Conservation (phyloP, 2,888 invertebrate species). For the Aspidapion aeneum region DNA sequence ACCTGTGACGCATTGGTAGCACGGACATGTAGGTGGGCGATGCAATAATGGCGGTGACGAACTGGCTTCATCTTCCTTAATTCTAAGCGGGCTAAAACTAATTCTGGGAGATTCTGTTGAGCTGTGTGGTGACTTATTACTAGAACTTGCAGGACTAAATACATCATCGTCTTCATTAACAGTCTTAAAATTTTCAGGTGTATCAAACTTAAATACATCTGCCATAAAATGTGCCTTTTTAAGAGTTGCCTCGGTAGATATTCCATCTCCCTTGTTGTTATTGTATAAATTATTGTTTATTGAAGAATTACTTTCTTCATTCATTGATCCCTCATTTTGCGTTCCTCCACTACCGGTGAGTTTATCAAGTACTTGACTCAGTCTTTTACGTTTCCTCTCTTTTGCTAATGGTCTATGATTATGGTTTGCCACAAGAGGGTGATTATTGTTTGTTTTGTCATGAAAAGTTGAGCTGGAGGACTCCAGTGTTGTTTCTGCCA, state of each 20-base stretch:
- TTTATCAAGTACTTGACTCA: conserved; percentile 78
- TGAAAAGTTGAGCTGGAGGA: conserved; percentile 43
- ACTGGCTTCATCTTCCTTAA: conserved; percentile 52
- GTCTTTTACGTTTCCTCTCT: conserved; percentile 67
- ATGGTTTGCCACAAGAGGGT: conserved; percentile 59
- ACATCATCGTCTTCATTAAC: conserved; percentile 54
- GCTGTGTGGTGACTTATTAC: conserved; percentile 54
- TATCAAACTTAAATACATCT: conserved; percentile 55
- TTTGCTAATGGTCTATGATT: conserved; percentile 61
- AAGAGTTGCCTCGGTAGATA: conserved; percentile 27
- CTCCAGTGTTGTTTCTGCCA: conserved; percentile 65
- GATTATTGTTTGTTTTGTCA: conserved; percentile 54
- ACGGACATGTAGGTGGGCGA: conserved; percentile 42
- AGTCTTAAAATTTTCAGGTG: conserved; percentile 40
- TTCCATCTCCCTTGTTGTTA: conserved; percentile 44
- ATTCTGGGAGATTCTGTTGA: conserved; percentile 53
- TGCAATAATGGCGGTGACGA: conserved; percentile 42
- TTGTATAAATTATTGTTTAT: conserved; percentile 48
- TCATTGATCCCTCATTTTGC: conserved; percentile 24
- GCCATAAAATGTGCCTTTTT: conserved; percentile 42
- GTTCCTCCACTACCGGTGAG: conserved; percentile 51
- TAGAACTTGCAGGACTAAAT: conserved; percentile 56
- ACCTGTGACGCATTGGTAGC: conserved; percentile 46
- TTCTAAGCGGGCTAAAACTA: conserved; percentile 54
- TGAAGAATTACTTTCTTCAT: conserved; percentile 31